Percentiles rank a stretch among this genome's conserved stretches.
phyloP scores from a whole-genome alignment of 2,113 vertebrate genomes.

The Microtus montanus region DNA sequence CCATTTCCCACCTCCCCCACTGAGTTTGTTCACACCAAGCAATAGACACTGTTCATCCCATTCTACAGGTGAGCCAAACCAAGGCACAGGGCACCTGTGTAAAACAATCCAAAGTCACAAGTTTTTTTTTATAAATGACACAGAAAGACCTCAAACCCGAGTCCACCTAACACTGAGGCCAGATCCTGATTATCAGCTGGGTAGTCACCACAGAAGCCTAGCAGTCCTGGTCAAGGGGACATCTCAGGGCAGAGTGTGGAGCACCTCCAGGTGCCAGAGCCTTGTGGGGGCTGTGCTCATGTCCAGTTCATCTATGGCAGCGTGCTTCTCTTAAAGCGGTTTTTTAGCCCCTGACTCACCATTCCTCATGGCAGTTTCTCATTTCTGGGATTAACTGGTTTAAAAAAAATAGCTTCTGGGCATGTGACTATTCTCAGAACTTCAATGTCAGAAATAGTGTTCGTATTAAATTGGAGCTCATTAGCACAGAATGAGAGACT shows the following conservation, averaged over 20 bases:
- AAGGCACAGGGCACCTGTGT: not conserved
- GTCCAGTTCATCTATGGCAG: constrained; percentile 67
- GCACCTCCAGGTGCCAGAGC: not conserved
- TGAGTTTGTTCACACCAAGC: not conserved
- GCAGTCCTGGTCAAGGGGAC: not conserved
- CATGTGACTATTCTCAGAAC: constrained; percentile 88
- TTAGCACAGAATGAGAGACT: constrained; percentile 88
- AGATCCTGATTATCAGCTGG: not conserved
- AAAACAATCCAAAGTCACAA: not conserved
- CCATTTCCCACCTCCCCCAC: not conserved
- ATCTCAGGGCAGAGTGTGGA: not conserved
- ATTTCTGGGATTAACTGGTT: constrained; percentile 87
- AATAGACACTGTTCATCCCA: not conserved
- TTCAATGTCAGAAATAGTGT: constrained; percentile 91
- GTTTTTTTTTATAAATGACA: not conserved
- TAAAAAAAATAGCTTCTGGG: constrained; percentile 85
- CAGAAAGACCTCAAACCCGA: not conserved
- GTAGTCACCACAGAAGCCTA: not conserved
- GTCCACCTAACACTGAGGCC: not conserved
- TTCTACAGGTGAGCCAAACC: not conserved
- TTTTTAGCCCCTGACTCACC: constrained; percentile 81
- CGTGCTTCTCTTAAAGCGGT: constrained; percentile 78
- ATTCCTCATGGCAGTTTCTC: constrained; percentile 87
- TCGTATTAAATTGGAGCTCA: constrained; percentile 89
- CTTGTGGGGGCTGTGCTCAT: constrained; percentile 18